These are phyloP conservation scores for Isotomurus palustris DNA, from an alignment of 2,888 invertebrate genomes.

Conservation along the genomic window DNA sequence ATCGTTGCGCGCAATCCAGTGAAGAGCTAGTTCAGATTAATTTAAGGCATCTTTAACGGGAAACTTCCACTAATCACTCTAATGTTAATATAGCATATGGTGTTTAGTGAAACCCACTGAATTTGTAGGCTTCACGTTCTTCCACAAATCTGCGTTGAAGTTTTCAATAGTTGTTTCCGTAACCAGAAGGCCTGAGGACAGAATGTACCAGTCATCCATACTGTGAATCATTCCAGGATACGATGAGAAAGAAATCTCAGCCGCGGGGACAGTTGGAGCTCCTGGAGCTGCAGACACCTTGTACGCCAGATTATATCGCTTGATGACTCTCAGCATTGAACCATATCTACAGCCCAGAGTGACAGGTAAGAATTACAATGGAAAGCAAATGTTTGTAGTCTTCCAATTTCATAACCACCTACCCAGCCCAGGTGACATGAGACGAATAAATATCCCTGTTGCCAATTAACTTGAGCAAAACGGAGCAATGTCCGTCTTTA, in stretches of 20 bases:
- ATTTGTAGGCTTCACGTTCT: conserved; percentile 61
- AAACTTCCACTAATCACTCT: background rate
- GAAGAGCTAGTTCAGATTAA: conserved; percentile 55
- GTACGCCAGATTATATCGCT: conserved; percentile 76
- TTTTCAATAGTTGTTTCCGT: conserved; percentile 75
- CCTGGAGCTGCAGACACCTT: conserved; percentile 55
- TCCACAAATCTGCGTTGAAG: conserved; percentile 66
- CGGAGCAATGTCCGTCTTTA: conserved; percentile 60
- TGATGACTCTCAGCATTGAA: conserved; percentile 76
- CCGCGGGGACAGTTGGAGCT: conserved; percentile 60
- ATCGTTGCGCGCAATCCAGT: conserved; percentile 73
- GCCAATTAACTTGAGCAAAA: conserved; percentile 61
- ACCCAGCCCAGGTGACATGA: conserved; percentile 74
- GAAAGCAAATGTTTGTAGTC: background rate
- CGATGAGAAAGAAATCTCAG: conserved; percentile 69
- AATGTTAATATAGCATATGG: background rate
- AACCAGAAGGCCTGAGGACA: conserved; percentile 62
- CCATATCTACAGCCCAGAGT: conserved; percentile 59
- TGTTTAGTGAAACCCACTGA: conserved; percentile 52
- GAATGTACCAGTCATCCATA: conserved; percentile 74
- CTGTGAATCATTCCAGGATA: conserved; percentile 78
- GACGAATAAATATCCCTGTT: conserved; percentile 62
- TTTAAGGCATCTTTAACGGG: background rate
- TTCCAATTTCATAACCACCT: conserved; percentile 15
- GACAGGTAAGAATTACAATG: background rate